Evolutionary conservation across 2,113 vertebrate genomes (phyloP).

Genomic region (Cyprinodon brontotheroides): DNA sequence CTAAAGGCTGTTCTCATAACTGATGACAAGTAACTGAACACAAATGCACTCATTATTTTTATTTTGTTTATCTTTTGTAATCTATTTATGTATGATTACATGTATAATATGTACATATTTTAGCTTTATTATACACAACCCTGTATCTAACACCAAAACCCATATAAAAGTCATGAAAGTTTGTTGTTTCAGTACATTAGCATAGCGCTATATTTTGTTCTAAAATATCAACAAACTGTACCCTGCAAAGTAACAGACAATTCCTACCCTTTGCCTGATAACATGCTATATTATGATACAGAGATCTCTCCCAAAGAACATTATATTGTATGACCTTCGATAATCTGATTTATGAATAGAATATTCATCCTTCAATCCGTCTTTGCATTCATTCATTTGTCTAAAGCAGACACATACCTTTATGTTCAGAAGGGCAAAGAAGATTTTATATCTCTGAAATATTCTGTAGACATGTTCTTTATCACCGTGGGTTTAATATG

Average conservation of each 20-base stretch:
- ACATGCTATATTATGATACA: background rate
- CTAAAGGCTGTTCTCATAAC: background rate
- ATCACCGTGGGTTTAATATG: constrained; percentile 14
- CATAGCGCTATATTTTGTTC: background rate
- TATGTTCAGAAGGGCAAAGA: constrained; percentile 10
- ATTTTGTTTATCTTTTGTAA: too few relatives aligned
- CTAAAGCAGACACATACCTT: constrained; percentile 1
- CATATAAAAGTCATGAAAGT: background rate
- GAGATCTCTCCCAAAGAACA: background rate
- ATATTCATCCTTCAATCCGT: constrained; percentile 35
- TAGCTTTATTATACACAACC: background rate
- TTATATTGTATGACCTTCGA: constrained; percentile 15
- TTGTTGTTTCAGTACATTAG: background rate
- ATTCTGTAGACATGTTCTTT: constrained; percentile 15
- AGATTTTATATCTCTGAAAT: constrained; percentile 36
- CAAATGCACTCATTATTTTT: background rate
- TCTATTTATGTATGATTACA: too few relatives aligned
- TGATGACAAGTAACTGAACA: background rate
- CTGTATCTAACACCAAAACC: background rate
- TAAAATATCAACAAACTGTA: background rate
- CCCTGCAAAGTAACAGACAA: background rate
- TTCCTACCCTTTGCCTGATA: constrained; percentile 9
- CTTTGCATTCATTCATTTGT: constrained; percentile 10
- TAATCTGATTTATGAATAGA: constrained; percentile 32
- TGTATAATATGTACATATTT: too few relatives aligned